Conservation (phyloP, 2,797 vertebrate genomes). For the Premnoplex brunnescens region DNA sequence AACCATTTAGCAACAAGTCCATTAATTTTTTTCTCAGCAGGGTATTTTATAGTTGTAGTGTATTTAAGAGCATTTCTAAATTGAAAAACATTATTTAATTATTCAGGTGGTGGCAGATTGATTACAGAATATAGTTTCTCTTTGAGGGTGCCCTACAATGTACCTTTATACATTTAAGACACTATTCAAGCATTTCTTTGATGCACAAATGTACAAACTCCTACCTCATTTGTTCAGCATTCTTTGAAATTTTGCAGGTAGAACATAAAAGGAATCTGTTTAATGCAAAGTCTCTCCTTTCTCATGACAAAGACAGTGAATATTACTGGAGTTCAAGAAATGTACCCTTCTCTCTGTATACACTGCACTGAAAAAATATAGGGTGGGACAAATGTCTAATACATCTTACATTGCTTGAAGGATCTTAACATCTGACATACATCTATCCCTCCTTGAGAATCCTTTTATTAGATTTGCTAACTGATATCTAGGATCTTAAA, state of each 20-base stretch:
- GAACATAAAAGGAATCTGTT: constrained; percentile 54
- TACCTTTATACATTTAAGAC: constrained; percentile 25
- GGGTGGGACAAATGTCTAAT: background rate
- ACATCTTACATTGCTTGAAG: background rate
- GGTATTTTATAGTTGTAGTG: background rate
- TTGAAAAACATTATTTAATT: constrained; percentile 46
- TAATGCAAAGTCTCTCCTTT: constrained; percentile 37
- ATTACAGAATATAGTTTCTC: constrained; percentile 16
- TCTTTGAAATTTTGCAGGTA: constrained; percentile 59
- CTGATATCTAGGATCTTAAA: background rate
- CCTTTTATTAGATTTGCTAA: background rate
- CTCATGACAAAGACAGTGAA: constrained; percentile 23
- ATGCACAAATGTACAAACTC: constrained; percentile 50
- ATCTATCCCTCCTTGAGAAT: background rate
- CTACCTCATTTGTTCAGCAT: constrained; percentile 39
- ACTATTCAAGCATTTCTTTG: constrained; percentile 34
- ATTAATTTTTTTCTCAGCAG: background rate
- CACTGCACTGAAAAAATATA: constrained; percentile 13
- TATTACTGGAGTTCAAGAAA: constrained; percentile 8
- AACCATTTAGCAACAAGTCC: background rate
- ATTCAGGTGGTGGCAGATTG: constrained; percentile 6
- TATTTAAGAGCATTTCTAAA: constrained; percentile 21
- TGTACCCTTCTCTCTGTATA: background rate
- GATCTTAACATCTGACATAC: background rate
- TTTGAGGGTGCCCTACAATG: constrained; percentile 34